Conservation (phyloP, 2,797 vertebrate genomes). For the Pseudocheirus occidentalis region DNA sequence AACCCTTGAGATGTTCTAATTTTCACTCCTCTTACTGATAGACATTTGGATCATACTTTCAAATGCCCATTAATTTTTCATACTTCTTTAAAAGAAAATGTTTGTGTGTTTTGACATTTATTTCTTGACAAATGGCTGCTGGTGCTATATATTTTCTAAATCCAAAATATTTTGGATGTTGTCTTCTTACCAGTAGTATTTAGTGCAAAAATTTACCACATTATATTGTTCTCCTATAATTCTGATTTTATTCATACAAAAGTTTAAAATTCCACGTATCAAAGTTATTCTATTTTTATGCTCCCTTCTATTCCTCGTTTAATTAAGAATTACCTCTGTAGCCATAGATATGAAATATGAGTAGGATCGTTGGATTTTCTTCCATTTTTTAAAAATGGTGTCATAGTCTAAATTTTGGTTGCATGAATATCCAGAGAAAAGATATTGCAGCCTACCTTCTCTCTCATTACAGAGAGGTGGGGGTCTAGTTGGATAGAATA, state of each 20-base stretch:
- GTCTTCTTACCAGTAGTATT: neutral
- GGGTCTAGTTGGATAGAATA: neutral
- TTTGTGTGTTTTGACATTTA: neutral
- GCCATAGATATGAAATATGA: neutral
- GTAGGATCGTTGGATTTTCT: no score
- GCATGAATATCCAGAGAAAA: neutral
- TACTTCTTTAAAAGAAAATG: neutral
- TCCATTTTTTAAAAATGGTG: no score
- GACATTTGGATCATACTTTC: neutral
- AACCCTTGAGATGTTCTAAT: neutral
- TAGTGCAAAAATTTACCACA: neutral
- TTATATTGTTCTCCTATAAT: neutral
- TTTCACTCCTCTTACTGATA: neutral
- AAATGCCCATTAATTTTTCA: neutral
- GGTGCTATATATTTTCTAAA: neutral
- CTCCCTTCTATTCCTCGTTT: neutral
- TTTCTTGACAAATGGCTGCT: neutral
- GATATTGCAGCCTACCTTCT: no score
- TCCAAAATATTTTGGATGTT: neutral
- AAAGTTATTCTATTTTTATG: neutral
- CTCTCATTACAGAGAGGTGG: neutral
- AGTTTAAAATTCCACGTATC: neutral
- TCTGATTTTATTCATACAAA: neutral
- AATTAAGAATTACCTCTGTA: neutral
- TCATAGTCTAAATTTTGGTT: no score